These are phyloP conservation scores for Tamandua tetradactyla DNA, from an alignment of 2,797 vertebrate species.

Conservation along the genomic window DNA sequence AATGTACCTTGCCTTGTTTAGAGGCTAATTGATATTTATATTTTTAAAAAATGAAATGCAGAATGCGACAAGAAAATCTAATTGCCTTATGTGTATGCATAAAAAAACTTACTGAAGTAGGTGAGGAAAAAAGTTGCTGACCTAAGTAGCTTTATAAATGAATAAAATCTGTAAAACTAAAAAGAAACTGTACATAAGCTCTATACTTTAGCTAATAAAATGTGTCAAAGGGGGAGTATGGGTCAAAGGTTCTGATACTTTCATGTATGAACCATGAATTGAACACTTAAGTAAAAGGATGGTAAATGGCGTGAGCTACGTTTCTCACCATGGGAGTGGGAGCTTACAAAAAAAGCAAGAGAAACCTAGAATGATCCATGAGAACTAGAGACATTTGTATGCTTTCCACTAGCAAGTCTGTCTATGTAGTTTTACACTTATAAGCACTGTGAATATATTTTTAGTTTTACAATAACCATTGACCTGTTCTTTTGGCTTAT, in stretches of 20 bases:
- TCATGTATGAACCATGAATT: neutral
- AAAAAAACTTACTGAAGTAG: too few relatives aligned
- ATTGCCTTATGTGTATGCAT: too few relatives aligned
- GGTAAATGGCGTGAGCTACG: too few relatives aligned
- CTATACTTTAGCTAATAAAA: neutral
- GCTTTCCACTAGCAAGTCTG: neutral
- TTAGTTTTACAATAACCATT: neutral
- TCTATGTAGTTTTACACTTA: neutral
- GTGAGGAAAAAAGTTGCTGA: too few relatives aligned
- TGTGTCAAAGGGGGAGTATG: neutral
- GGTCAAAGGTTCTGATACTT: neutral
- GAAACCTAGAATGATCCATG: neutral
- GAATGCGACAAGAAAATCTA: too few relatives aligned
- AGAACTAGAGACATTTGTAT: neutral
- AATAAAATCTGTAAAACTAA: neutral
- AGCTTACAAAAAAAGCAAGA: neutral
- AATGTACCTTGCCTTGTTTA: slow-evolving; percentile 69
- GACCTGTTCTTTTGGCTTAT: neutral
- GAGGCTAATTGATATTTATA: slow-evolving; percentile 74
- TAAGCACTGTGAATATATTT: neutral
- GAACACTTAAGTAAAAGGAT: neutral
- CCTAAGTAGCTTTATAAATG: neutral
- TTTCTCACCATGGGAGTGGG: neutral
- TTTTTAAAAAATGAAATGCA: too few relatives aligned
- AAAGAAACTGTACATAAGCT: neutral